These are phyloP conservation scores for Megaustenia siamemsis DNA, from an alignment of 2,888 invertebrate species.

Conservation along the genomic window DNA sequence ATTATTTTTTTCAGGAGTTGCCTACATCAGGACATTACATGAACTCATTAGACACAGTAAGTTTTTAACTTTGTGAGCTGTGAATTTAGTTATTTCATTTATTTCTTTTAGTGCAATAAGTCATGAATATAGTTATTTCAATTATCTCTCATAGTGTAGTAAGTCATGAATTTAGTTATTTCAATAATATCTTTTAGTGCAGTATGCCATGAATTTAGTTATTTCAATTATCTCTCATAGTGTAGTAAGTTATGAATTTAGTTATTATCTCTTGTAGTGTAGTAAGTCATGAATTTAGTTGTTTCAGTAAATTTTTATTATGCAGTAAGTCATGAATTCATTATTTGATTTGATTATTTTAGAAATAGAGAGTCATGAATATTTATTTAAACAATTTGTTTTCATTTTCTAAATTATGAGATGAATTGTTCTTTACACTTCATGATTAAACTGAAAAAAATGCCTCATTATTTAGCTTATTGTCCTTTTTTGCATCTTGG, in stretches of 20 bases:
- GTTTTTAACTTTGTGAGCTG: constrained; percentile 41
- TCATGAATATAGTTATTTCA: not conserved
- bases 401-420: too few relatives aligned
- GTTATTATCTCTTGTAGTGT: not conserved
- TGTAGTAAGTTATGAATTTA: too few relatives aligned
- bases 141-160: not conserved
- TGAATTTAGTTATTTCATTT: not conserved
- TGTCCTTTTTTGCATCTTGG: too few relatives aligned
- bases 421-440: too few relatives aligned
- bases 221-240: not conserved
- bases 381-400: too few relatives aligned
- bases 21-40: constrained; percentile 65
- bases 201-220: not conserved
- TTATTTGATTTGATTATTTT: too few relatives aligned
- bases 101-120: too few relatives aligned
- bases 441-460: too few relatives aligned
- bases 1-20: constrained; percentile 59
- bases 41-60: constrained; percentile 67
- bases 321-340: too few relatives aligned
- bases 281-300: not conserved
- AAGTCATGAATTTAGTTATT: not conserved
- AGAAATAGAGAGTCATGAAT: too few relatives aligned
- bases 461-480: too few relatives aligned
- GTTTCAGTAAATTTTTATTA: not conserved
- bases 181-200: not conserved